These are phyloP conservation scores for Oreochromis mossambicus DNA, from an alignment of 2,797 vertebrate species.

Conservation along the genomic window DNA sequence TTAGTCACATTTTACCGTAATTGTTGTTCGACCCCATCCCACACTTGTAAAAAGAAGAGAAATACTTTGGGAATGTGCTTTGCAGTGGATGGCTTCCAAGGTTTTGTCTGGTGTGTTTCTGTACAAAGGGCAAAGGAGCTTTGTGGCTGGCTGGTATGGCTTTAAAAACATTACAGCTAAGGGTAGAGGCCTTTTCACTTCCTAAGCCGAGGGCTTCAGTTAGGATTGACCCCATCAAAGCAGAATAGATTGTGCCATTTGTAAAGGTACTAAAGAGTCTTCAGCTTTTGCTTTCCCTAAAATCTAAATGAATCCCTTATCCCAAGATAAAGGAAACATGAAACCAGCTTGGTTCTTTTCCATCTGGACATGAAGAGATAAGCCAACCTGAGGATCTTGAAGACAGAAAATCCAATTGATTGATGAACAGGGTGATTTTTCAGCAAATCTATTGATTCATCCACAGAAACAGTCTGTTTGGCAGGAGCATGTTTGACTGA, in stretches of 20 bases:
- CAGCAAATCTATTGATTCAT: constrained; percentile 15
- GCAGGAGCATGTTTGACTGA: constrained; percentile 33
- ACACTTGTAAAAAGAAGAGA: constrained; percentile 70
- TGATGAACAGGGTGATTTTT: constrained; percentile 38
- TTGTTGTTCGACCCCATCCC: constrained; percentile 79
- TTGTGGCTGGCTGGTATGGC: constrained; percentile 70
- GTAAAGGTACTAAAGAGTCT: constrained; percentile 61
- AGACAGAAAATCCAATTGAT: constrained; percentile 27
- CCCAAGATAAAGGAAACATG: constrained; percentile 55
- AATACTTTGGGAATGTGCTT: constrained; percentile 75
- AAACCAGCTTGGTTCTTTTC: constrained; percentile 32
- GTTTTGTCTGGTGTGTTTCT: constrained; percentile 76
- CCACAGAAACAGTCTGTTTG: not conserved
- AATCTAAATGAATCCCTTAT: constrained; percentile 55
- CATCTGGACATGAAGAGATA: constrained; percentile 61
- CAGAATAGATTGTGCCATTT: constrained; percentile 60
- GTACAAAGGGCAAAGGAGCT: constrained; percentile 71
- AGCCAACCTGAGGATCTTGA: constrained; percentile 36
- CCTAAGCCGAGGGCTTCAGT: constrained; percentile 66
- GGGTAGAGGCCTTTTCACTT: constrained; percentile 62
- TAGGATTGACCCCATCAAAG: constrained; percentile 70
- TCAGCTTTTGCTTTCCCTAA: constrained; percentile 47
- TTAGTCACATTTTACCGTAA: constrained; percentile 85
- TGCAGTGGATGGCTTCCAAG: constrained; percentile 72
- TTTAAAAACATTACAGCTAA: constrained; percentile 70